Percentiles rank a stretch among this genome's conserved stretches.
phyloP scores from a whole-genome alignment of 1,140 invertebrate genomes.

The Drosophila tani region DNA sequence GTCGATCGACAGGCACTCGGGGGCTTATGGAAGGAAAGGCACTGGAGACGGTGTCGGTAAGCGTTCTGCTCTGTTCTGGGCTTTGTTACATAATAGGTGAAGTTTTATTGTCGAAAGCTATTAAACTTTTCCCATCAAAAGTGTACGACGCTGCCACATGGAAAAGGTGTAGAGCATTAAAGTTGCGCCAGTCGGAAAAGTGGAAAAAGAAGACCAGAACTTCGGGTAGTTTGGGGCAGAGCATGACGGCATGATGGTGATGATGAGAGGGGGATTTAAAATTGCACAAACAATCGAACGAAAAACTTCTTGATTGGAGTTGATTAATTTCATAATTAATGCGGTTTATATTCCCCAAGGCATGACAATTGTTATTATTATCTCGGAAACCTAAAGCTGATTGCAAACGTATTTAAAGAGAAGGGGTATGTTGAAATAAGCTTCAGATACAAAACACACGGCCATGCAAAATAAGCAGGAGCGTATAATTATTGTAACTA shows the following conservation, averaged over 20 bases:
- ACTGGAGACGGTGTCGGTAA: constrained; percentile 48
- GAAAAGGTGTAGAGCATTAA: constrained; percentile 75
- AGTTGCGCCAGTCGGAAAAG: constrained; percentile 45
- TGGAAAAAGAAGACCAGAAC: constrained; percentile 10
- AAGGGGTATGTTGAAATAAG: neutral
- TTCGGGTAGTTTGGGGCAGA: constrained; percentile 3
- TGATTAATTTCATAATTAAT: constrained; percentile 8
- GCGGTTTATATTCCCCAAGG: neutral
- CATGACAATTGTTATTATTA: constrained; percentile 2
- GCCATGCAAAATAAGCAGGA: neutral
- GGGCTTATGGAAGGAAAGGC: neutral
- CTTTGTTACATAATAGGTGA: constrained; percentile 84
- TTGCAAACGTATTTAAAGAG: neutral
- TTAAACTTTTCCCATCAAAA: constrained; percentile 84
- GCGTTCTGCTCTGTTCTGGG: constrained; percentile 62
- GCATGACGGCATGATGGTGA: constrained; percentile 7
- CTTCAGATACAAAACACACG: neutral
- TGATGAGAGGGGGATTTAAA: constrained; percentile 25
- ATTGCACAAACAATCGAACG: constrained; percentile 10
- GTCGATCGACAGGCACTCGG: constrained; percentile 59
- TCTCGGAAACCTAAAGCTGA: neutral
- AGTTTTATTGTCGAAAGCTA: constrained; percentile 84
- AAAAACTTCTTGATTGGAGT: constrained; percentile 9
- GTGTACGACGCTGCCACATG: constrained; percentile 72
- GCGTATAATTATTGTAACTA: neutral